Percentiles rank a stretch among this genome's conserved stretches.
Conservation (phyloP, 2,797 vertebrate genomes). For the Danio tinwini region DNA sequence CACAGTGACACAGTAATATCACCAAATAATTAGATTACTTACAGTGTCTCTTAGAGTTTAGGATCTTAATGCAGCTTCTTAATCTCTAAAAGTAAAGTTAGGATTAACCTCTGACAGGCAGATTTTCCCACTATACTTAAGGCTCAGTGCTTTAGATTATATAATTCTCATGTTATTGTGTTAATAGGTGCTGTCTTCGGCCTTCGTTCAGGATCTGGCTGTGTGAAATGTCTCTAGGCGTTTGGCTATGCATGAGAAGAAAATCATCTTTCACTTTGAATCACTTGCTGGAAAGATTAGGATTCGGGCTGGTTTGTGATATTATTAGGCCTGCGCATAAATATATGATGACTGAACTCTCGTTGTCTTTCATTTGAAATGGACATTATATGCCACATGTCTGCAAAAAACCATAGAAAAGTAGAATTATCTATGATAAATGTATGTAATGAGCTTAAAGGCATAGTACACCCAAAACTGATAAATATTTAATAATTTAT, state of each 20-base stretch:
- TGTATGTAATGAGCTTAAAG: no score
- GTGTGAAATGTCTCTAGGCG: not conserved
- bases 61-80: not conserved
- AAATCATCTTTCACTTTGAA: conserved; percentile 30
- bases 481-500: no score
- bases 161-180: not conserved
- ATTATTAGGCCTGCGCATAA: conserved; percentile 10
- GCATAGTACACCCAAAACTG: no score
- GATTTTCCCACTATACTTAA: no score
- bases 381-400: not conserved
- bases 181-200: not conserved
- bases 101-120: no score
- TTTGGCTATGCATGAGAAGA: not conserved
- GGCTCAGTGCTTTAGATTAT: not conserved
- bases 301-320: conserved; percentile 30
- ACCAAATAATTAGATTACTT: conserved; percentile 1
- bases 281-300: conserved; percentile 5
- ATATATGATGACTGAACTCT: not conserved
- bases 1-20: no score
- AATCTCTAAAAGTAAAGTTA: not conserved
- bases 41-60: not conserved
- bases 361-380: not conserved
- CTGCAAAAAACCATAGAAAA: not conserved
- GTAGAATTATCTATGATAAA: not conserved
- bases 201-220: conserved; percentile 7